Evolutionary conservation across 2,888 invertebrate species (phyloP), one percentile per base, ranked within the genome.

Genomic region (Acleris laterana): DNA sequence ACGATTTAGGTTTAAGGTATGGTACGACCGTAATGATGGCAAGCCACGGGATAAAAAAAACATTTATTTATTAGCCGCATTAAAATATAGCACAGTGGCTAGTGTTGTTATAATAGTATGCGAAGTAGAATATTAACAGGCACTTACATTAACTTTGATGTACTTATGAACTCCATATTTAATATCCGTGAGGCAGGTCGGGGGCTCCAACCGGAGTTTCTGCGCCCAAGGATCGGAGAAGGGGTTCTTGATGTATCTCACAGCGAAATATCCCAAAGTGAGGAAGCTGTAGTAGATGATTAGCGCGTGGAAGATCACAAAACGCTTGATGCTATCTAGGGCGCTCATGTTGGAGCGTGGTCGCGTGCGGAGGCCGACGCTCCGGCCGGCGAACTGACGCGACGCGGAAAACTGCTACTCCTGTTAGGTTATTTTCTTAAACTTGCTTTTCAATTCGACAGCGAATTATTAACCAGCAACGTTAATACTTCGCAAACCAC

Each of bases 151-250:
- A 25, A 93, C 90, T 81, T 93, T 91, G 9, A 93, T 78, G 73
- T 93, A 94, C 70, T 91, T 90, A 72, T 94, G 94, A 11, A 87
- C 78, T 67, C 94, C 94, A 78, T 91, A 93, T 71, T 90, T 91
- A 5, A 93, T 87, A 71, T 94, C 92, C 6, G 79, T 80, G 2
- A 94, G 81, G 68, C 80, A 83, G n/a, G 81, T 70, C 25, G 94
- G 94, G 5, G 94, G 93, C 53, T 85, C 80, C 62, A 90, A 75
- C 62, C 92, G 84, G 64, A 90, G 77, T 72, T 91, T 93, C 48
- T 82, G 77, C 19, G 74, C 72, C 83, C 85, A 86, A 0, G 87
- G 84, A 62, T 73, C 82, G 22, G 71, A 70, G 56, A 90, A 85
- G 0, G 88, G 84, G 68, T 86, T 85, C 72, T 80, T 88, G 55